Evolutionary conservation across 1,140 invertebrate genomes (phyloP), one percentile per base, ranked within the genome.

Genomic region (Heliconius melpomene): DNA sequence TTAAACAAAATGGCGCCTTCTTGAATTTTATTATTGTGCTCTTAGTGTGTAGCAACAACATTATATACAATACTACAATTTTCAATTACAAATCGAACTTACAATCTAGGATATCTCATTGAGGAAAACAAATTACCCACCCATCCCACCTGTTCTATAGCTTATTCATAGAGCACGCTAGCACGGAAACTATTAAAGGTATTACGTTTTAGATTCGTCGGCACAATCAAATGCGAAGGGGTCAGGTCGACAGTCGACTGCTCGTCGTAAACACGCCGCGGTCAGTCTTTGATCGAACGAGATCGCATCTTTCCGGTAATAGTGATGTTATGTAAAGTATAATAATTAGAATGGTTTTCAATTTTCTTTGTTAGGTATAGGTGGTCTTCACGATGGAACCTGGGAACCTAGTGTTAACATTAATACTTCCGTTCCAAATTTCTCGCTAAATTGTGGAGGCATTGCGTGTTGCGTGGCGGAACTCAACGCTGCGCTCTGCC

Each of bases 181-280:
- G 23, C 5, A 29, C 26, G 60, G 60, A 66, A 66, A 66, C 60
- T 66, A 66, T 66, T 66, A 66, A n/a, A 66, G 26, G 60, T 66
- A 66, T 66, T 66, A 66, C 60, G 60, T 66, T 66, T 66, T 29
- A 66, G 9, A 66, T 29, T 6, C 60, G 60, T 66, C 26, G 60
- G 60, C 60, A 66, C 26, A 66, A 66, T 66, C 60, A 77, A 77
- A 77, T 77, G 75, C 75, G 75, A 75, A 75, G n/a, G 66, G 75
- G 75, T 77, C 38, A 77, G 75, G 66, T 52, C 38, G 23, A 20
- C 74, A 57, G 60, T 52, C 38, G 23, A 20, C 74, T n/a, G 7
- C 54, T 23, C 74, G 11, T 70, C 75, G 75, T 29, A 29, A 40
- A 66, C 20, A 8, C 75, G 52, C 52, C 18, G 52, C 57, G 75